Evolutionary conservation across 2,888 invertebrate genomes (phyloP).

Genomic region (Habroteleia sp.): DNA sequence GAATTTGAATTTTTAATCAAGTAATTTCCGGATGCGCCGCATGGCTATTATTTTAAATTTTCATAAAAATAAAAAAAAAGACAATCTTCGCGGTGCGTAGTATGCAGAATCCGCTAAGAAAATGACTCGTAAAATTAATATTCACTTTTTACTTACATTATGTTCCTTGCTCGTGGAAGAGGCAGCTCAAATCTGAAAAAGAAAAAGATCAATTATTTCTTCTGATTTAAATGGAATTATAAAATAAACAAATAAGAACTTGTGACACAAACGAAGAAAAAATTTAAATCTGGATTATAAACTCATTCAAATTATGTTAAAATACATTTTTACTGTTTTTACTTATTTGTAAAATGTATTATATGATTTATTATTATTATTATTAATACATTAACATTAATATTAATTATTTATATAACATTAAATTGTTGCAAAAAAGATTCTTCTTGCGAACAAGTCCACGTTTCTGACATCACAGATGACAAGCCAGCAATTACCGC

Average conservation of each 20-base stretch:
- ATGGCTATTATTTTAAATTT: constrained; percentile 19
- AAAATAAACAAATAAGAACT: too few species aligned
- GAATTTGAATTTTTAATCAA: constrained; percentile 47
- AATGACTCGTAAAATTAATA: constrained; percentile 27
- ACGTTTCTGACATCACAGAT: constrained; percentile 15
- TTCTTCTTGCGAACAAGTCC: too few species aligned
- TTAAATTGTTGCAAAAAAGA: too few species aligned
- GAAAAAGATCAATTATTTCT: constrained; percentile 3
- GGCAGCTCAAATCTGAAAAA: constrained; percentile 18
- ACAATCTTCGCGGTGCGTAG: background rate
- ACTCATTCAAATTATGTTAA: too few species aligned
- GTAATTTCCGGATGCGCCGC: constrained; percentile 22
- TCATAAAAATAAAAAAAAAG: constrained; percentile 17
- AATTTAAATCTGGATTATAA: too few species aligned
- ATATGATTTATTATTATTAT: too few species aligned
- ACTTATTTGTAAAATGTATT: too few species aligned
- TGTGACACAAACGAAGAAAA: too few species aligned
- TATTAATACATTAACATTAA: too few species aligned
- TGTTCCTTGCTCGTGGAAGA: background rate
- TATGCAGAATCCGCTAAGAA: constrained; percentile 8
- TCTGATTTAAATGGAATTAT: too few species aligned
- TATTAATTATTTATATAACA: too few species aligned
- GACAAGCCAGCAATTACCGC: constrained; percentile 54
- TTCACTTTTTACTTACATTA: constrained; percentile 33
- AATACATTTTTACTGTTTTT: too few species aligned